Percentiles rank a stretch among this genome's conserved stretches.
These are phyloP conservation scores for Pantherophis alleghaniensis DNA, from an alignment of 2,797 vertebrate species.

Conservation along the genomic window DNA sequence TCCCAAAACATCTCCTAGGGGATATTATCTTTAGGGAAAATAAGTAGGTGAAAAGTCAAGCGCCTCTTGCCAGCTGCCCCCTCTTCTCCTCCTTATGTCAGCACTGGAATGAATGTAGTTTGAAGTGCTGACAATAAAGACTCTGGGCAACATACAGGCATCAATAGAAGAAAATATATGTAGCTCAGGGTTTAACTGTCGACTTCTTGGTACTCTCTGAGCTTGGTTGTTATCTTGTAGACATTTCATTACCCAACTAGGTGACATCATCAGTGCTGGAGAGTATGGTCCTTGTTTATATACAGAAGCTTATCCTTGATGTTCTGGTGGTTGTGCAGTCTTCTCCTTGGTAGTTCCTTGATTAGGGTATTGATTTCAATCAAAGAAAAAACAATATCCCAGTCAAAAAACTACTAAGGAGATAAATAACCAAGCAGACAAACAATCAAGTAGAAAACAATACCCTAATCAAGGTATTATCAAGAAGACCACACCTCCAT, in stretches of 20 bases:
- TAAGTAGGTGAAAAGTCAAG: no score
- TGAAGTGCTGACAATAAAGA: neutral
- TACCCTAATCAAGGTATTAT: neutral
- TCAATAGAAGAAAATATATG: neutral
- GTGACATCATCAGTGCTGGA: neutral
- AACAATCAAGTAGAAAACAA: neutral
- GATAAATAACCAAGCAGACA: neutral
- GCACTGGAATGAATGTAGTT: no score
- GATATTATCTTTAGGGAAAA: no score
- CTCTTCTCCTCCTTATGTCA: no score
- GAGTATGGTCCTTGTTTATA: neutral
- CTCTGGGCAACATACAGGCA: neutral
- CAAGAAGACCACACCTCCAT: neutral
- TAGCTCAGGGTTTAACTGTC: neutral
- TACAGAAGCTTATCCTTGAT: neutral
- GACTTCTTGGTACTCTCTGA: neutral
- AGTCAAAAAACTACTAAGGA: neutral
- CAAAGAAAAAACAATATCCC: neutral
- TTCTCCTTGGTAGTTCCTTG: neutral
- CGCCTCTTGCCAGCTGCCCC: no score
- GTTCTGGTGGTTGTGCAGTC: neutral
- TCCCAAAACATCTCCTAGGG: no score
- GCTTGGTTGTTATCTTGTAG: neutral
- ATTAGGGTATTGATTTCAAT: neutral
- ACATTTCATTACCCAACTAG: neutral